Evolutionary conservation across 2,888 invertebrate species (phyloP).

Genomic region (Coecobrya sp.): DNA sequence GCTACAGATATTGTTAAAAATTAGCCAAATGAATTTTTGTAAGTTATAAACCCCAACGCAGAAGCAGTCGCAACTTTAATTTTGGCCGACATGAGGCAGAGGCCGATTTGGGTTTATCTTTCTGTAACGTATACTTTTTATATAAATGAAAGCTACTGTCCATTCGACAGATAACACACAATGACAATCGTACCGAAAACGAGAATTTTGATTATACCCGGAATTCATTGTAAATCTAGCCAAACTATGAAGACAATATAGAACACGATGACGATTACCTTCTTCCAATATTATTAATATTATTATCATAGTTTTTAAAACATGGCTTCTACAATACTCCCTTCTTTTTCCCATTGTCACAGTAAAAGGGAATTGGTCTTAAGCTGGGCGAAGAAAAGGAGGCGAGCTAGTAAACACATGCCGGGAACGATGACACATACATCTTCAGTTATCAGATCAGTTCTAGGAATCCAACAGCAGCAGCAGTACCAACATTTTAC

Average conservation of each 20-base stretch:
- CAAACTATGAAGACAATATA: not conserved
- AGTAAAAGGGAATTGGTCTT: too few relatives aligned
- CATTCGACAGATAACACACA: not conserved
- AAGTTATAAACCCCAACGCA: too few relatives aligned
- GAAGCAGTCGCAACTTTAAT: too few relatives aligned
- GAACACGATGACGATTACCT: not conserved
- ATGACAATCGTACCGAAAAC: not conserved
- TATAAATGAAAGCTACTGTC: not conserved
- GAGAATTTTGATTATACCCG: not conserved
- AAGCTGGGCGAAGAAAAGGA: not conserved
- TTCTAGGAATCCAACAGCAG: constrained; percentile 66
- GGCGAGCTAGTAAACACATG: constrained; percentile 27
- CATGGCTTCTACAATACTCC: not conserved
- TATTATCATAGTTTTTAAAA: not conserved
- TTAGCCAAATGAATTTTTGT: too few relatives aligned
- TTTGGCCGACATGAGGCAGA: too few relatives aligned
- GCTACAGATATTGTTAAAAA: too few relatives aligned
- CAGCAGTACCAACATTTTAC: constrained; percentile 55
- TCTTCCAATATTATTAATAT: not conserved
- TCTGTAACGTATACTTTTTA: too few relatives aligned
- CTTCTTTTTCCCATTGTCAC: not conserved
- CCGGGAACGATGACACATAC: constrained; percentile 60
- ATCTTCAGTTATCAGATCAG: constrained; percentile 80
- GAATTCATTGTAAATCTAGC: not conserved
- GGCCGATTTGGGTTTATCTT: too few relatives aligned